These are phyloP conservation scores for Lanistes nyassanus DNA, from an alignment of 1,140 invertebrate species.

Conservation along the genomic window DNA sequence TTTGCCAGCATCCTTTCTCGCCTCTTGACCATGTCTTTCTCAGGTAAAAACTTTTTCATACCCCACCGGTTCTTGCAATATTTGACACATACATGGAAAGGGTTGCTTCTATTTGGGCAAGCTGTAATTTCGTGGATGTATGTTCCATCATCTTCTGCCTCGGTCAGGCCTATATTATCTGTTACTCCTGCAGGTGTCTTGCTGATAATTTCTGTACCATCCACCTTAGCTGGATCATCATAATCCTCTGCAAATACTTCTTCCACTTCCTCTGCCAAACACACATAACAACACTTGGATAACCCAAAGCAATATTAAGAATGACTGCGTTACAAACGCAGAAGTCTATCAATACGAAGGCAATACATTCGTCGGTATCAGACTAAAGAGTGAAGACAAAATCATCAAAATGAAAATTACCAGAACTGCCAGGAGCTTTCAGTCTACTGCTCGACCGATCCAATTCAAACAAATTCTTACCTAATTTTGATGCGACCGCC, in stretches of 20 bases:
- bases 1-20: conserved; percentile 77
- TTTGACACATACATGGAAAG: conserved; percentile 90
- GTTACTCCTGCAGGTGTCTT: conserved; percentile 5
- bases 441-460: not conserved
- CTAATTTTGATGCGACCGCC: conserved; percentile 17
- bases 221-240: conserved; percentile 55
- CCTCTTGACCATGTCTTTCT: conserved; percentile 48
- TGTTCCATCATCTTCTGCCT: conserved; percentile 26
- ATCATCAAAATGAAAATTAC: not conserved
- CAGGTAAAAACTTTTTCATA: conserved; percentile 71
- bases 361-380: not conserved
- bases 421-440: not conserved
- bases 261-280: conserved; percentile 69
- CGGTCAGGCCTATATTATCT: not conserved
- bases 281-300: conserved; percentile 21
- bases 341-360: too few species aligned
- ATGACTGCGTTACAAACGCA: not conserved
- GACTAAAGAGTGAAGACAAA: not conserved
- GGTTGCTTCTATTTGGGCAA: conserved; percentile 96
- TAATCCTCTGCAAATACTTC: conserved; percentile 69
- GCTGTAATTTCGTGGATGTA: conserved; percentile 43
- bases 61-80: conserved; percentile 93
- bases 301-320: not conserved
- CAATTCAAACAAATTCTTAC: conserved; percentile 64
- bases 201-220: conserved; percentile 10